Conservation (phyloP, 2,888 invertebrate genomes). For the Cheilosia scutellata region DNA sequence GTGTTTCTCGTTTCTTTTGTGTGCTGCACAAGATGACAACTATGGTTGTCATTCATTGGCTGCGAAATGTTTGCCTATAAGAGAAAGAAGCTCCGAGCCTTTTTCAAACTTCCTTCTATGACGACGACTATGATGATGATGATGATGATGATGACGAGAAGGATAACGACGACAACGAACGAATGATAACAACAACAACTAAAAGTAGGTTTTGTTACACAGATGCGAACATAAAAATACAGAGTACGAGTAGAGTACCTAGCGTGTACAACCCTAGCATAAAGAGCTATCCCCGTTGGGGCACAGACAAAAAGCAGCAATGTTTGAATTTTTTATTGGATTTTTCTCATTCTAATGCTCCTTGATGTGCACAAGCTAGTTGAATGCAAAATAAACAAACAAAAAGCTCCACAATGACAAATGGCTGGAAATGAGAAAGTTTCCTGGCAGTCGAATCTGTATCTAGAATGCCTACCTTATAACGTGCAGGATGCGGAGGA, state of each 20-base stretch:
- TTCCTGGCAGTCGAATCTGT: slow-evolving; percentile 5
- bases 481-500: too few relatives aligned
- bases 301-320: too few relatives aligned
- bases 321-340: too few relatives aligned
- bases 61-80: background rate
- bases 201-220: too few relatives aligned
- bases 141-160: background rate
- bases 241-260: too few relatives aligned
- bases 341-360: too few relatives aligned
- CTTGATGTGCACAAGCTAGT: background rate
- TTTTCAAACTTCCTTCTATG: background rate
- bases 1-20: background rate
- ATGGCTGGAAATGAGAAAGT: slow-evolving; percentile 9
- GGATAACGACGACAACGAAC: too few relatives aligned
- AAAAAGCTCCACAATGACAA: background rate
- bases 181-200: too few relatives aligned
- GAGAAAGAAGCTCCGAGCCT: background rate
- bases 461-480: too few relatives aligned
- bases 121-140: background rate
- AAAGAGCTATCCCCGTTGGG: too few relatives aligned
- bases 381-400: background rate
- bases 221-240: too few relatives aligned
- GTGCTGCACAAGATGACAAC: background rate
- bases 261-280: too few relatives aligned
- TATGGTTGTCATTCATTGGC: background rate